Evolutionary conservation across 2,888 invertebrate genomes (phyloP), one percentile per base, ranked within the genome.

Genomic region (Drosophila rubida): DNA sequence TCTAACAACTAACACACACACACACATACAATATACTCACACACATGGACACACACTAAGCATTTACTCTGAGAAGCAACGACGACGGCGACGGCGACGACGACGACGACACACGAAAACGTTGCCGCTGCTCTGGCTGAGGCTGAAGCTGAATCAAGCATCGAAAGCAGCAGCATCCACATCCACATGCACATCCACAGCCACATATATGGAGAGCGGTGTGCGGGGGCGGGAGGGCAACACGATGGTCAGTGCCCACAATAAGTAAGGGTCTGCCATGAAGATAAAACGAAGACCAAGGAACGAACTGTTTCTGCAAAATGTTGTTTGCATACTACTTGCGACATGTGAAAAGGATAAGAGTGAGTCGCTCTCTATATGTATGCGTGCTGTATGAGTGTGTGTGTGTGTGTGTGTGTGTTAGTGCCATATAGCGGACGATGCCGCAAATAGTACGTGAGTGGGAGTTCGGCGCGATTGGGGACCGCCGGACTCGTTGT

Each of bases 301-400:
- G 88, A 85, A 87, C 88, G 88, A 81, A 85, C 76, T 84, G 87
- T 88, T 86, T 87, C 83, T 90, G 88, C 86, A 87, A 90, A 89
- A 90, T 87, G 86, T 89, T 90, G 90, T 90, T 90, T 90, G 90
- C 90, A 90, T 90, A 90, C 88, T 89, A 90, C 90, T 90, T 90
- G 90, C 90, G 90, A 90, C 90, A 88, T 89, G 88, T 90, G 90
- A 87, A 90, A 83, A 89, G 82, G 84, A 84, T 84, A 90, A 89
- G 82, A 89, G 78, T 71, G 75, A 64, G 71, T 71, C 55, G 65
- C 32, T 32, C 32, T n/a, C 32, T 32, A n/a, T n/a, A 53, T 68
- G 55, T 67, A 39, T 44, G n/a, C 69, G 49, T 32, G 19, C 45
- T 30, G 30, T 30, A n/a, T n/a, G n/a, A n/a, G 32, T 64, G 37